Conservation (phyloP, 2,888 invertebrate genomes). For the Branchipolynoe longqiensis region DNA sequence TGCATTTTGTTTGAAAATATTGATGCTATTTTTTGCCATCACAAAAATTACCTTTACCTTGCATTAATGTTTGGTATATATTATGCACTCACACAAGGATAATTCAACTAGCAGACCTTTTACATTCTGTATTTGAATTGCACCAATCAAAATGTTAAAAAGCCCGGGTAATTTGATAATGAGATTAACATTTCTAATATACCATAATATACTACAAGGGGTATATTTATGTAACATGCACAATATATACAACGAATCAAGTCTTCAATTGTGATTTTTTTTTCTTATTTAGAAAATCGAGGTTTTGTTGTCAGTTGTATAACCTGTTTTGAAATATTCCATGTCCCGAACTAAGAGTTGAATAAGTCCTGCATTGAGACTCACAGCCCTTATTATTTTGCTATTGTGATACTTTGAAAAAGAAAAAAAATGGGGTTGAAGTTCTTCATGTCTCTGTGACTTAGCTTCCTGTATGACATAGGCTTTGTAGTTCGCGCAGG, state of each 20-base stretch:
- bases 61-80: background rate
- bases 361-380: background rate
- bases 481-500: background rate
- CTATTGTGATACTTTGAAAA: constrained; percentile 22
- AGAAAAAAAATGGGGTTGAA: background rate
- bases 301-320: constrained; percentile 10
- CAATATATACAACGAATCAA: constrained; percentile 15
- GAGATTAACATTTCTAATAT: constrained; percentile 14
- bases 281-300: too few species aligned
- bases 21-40: too few species aligned
- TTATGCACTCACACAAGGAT: background rate
- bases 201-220: background rate
- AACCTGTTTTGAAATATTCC: background rate
- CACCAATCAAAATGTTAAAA: constrained; percentile 29
- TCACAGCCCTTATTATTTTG: background rate
- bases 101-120: background rate
- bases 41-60: background rate
- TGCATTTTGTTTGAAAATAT: background rate
- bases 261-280: constrained; percentile 5
- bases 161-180: background rate
- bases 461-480: constrained; percentile 25
- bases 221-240: background rate
- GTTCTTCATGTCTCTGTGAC: background rate
- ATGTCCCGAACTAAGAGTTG: background rate
- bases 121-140: background rate